These are phyloP conservation scores for Gadus chalcogrammus DNA, from an alignment of 2,113 vertebrate genomes.

Conservation along the genomic window DNA sequence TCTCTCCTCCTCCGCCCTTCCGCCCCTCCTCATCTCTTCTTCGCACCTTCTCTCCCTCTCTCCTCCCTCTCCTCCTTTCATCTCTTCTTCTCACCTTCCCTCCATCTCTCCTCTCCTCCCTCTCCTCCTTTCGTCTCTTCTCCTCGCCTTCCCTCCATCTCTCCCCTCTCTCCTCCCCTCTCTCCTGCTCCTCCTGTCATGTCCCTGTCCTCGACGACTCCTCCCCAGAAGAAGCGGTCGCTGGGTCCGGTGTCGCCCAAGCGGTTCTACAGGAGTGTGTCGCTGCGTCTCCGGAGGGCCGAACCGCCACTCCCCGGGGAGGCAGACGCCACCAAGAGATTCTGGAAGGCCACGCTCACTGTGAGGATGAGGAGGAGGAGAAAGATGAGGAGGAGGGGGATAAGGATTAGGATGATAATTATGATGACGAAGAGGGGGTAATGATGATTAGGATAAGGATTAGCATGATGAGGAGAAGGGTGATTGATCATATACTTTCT, in stretches of 20 bases:
- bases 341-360: constrained; percentile 51
- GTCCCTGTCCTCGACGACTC: constrained; percentile 53
- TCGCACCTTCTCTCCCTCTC: background rate
- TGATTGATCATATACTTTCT: too few relatives aligned
- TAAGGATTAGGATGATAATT: too few relatives aligned
- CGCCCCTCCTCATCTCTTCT: too few relatives aligned
- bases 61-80: background rate
- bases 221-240: constrained; percentile 65
- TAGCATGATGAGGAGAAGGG: too few relatives aligned
- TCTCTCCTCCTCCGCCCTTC: background rate
- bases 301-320: constrained; percentile 48
- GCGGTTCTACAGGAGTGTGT: constrained; percentile 75
- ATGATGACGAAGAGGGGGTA: too few relatives aligned
- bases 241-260: constrained; percentile 73
- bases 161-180: constrained; percentile 13
- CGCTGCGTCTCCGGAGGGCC: constrained; percentile 63
- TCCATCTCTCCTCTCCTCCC: background rate
- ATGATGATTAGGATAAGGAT: too few relatives aligned
- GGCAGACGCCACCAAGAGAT: constrained; percentile 28
- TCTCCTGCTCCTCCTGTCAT: constrained; percentile 43
- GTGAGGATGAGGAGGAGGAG: constrained; percentile 47
- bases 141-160: too few relatives aligned
- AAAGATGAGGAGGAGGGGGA: too few relatives aligned
- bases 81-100: too few relatives aligned
- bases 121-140: background rate